Base-by-base conservation (phyloP, 2,888 invertebrate genomes). In the Cremastinae sp. region DNA sequence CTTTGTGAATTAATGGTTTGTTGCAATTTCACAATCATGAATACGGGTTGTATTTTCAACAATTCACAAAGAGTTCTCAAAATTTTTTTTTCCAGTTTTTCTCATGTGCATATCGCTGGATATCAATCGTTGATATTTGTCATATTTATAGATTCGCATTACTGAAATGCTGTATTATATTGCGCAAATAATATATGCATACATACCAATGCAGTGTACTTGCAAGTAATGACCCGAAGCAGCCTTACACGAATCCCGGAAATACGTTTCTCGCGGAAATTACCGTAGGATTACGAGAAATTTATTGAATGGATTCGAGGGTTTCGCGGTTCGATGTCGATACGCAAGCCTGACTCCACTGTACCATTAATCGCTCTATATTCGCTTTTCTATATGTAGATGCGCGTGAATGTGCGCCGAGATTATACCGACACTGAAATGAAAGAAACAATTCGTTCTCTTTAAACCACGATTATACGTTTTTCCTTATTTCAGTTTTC, bases 241-340 rank as follows among this genome's bases (percentile, higher is more conserved):
- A 58, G 53, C 70, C 70, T 59, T 59, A 49, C 53, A 59, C 59
- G 75, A 59, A 62, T 56, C 35, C 55, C 59, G 65, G 65, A 70
- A 75, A 45, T 66, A 62, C 71, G 66, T 71, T 61, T 37, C 71
- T 49, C 61, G 43, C 56, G 61, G 56, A 75, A 71, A 75, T 75
- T 71, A 75, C 66, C 71, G 75, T 22, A 61, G 66, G 75, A 75
- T 75, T 66, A 75, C 75, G 70, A 66, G 59, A 66, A 75, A 71
- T 71, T 71, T 75, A 71, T 75, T 14, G 66, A 66, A 66, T 16
- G 66, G 56, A 66, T 66, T 43, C 37, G 49, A 58, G 61, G 70
- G 41, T 75, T 65, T 71, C 61, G 41, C 39, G 47, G 20, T 66
- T 75, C 71, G 49, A 47, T 66, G 37, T 20, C 71, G 47, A 55